Evolutionary conservation across 92 coral and sea anemone genomes (phyloP), one percentile per base, ranked within the genome.

Genomic region (Actinostola sp.): DNA sequence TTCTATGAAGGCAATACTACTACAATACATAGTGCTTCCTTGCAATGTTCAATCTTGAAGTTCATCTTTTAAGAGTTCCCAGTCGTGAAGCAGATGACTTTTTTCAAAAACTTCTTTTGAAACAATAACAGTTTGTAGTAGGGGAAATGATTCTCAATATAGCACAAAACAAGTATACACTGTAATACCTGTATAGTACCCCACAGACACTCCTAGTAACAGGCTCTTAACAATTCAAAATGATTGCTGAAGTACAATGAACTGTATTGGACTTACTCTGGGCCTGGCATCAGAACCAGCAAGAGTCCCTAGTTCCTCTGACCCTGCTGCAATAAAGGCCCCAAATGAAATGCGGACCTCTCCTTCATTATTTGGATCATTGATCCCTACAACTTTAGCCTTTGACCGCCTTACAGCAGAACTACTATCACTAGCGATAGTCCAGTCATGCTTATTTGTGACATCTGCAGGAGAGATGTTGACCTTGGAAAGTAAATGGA

Each of bases 341-440:
- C 98, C 97, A 77, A 94, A 88, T 17, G 98, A 94, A 15, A 94
- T 81, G 23, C 98, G 89, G 38, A 90, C 90, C 55, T 93, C 98
- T 14, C 98, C 98, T 61, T 55, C 75, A 50, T 85, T 75, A 35
- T 83, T 53, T 26, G 98, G 98, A 49, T 94, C 98, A 83, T 91
- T 91, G 34, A 94, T 55, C 35, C 97, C 97, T 12, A 91, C 66
- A 30, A 91, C 90, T 44, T 58, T 53, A 12, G 82, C 86, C 57
- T 81, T 72, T 23, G 98, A 91, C 21, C 86, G 79, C 20, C 95
- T 67, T n/a, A 61, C 66, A 19, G n/a, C n/a, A n/a, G 42, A 59
- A 32, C 79, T 67, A 51, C 82, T 75, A 9, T 82, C 83, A 63
- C 79, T 88, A 15, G 98, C 92, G n/a, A 91, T 70, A 58, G 96